Conservation (phyloP, 2,888 invertebrate species). For the Cetonia aurata region DNA sequence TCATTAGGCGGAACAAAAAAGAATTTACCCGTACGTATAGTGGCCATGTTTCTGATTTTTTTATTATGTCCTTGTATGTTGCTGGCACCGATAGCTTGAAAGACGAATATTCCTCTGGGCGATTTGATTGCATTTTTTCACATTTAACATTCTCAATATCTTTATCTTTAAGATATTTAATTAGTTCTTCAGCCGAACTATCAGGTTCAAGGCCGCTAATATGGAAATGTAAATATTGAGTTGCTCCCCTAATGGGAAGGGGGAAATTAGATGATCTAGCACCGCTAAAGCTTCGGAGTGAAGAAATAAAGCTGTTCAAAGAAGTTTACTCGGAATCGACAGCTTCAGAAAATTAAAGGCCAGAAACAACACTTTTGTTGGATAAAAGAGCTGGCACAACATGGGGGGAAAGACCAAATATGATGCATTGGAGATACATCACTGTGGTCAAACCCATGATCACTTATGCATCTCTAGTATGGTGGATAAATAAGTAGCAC, state of each 20-base stretch:
- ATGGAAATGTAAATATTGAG: background rate
- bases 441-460: too few relatives aligned
- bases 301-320: too few relatives aligned
- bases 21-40: background rate
- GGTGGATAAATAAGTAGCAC: too few relatives aligned
- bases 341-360: too few relatives aligned
- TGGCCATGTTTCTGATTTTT: background rate
- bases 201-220: background rate
- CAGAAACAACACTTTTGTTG: too few relatives aligned
- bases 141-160: background rate
- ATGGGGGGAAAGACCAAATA: too few relatives aligned
- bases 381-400: too few relatives aligned
- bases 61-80: background rate
- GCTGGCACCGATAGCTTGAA: background rate
- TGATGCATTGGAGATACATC: too few relatives aligned
- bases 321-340: too few relatives aligned
- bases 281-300: too few relatives aligned
- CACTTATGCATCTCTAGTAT: too few relatives aligned
- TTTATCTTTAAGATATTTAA: background rate
- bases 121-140: background rate
- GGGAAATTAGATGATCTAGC: too few relatives aligned
- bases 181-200: background rate
- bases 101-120: constrained; percentile 12
- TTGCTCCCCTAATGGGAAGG: background rate
- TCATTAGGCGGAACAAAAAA: background rate